Percentiles rank a stretch among this genome's conserved stretches.
phyloP scores from a whole-genome alignment of 1,140 invertebrate genomes.

The Scylla paramamosain region DNA sequence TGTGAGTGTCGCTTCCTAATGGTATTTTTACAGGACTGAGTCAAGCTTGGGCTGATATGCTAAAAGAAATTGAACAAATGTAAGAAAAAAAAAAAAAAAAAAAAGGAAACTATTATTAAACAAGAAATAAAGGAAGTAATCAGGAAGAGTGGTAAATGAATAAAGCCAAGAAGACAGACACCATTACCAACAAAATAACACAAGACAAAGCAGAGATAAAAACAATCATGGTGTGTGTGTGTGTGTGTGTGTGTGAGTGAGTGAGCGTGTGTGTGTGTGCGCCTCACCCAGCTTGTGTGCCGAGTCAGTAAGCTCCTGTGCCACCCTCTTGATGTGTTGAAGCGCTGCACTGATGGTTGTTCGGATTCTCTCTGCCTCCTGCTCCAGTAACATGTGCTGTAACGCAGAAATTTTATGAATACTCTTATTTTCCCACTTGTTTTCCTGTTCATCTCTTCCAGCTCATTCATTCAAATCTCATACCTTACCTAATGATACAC shows the following conservation, averaged over 20 bases:
- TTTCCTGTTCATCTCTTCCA: no score
- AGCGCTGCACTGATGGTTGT: constrained; percentile 79
- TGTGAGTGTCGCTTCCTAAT: no score
- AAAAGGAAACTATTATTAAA: no score
- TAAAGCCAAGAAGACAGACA: not conserved
- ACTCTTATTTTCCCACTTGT: not conserved
- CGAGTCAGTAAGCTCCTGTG: constrained; percentile 84
- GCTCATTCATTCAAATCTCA: no score
- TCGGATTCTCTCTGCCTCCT: constrained; percentile 84
- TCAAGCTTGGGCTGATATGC: no score
- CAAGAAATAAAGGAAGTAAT: not conserved
- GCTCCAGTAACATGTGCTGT: constrained; percentile 50
- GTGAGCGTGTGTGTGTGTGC: not conserved
- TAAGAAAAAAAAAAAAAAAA: no score
- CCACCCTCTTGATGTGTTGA: constrained; percentile 83
- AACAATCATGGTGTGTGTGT: not conserved
- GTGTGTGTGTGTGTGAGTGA: not conserved
- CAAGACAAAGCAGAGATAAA: not conserved
- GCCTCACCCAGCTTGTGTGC: constrained; percentile 81
- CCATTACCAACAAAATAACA: not conserved
- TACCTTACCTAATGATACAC: no score
- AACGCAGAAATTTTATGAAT: not conserved
- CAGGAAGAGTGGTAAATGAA: no score
- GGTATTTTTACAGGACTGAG: no score
- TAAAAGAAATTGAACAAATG: no score